A percentile compares a stretch with the other conserved stretches of the same genome.
These are phyloP conservation scores for Ormyrus labotus DNA, from an alignment of 2,888 invertebrate genomes.

Conservation along the genomic window DNA sequence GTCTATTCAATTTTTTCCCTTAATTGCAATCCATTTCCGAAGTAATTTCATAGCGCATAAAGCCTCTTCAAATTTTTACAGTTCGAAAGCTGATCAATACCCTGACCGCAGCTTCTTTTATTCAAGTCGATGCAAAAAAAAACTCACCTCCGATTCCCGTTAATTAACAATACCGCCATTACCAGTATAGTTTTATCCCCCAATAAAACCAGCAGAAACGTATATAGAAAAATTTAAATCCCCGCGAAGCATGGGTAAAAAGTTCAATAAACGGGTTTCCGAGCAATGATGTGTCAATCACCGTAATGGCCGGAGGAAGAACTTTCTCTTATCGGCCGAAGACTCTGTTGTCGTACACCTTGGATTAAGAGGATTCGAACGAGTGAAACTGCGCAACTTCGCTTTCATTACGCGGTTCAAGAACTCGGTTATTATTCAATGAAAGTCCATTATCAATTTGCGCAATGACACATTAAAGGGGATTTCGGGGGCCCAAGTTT, in stretches of 20 bases:
- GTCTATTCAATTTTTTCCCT: background rate
- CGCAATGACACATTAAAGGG: background rate
- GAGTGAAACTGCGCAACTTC: conserved; percentile 9
- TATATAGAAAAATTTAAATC: background rate
- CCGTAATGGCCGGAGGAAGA: conserved; percentile 24
- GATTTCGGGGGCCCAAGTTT: too few species aligned
- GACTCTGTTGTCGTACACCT: conserved; percentile 19
- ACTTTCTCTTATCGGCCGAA: conserved; percentile 47
- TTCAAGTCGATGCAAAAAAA: background rate
- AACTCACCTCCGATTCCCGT: background rate
- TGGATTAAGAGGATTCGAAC: conserved; percentile 12
- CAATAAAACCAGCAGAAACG: too few species aligned
- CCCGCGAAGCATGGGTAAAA: background rate
- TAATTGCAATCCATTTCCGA: background rate
- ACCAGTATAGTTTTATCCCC: too few species aligned
- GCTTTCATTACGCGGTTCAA: background rate
- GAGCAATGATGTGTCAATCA: conserved; percentile 31
- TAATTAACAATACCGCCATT: background rate
- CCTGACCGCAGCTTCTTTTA: background rate
- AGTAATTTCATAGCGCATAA: background rate
- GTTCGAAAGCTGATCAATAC: conserved; percentile 29
- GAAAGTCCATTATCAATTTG: conserved; percentile 21
- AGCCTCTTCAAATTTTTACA: conserved; percentile 37
- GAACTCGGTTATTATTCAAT: conserved; percentile 11
- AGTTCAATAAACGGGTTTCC: conserved; percentile 36